A percentile compares a stretch with the other conserved stretches of the same genome.
These are phyloP conservation scores for Caranx melampygus DNA, from an alignment of 2,113 vertebrate species.

Conservation along the genomic window DNA sequence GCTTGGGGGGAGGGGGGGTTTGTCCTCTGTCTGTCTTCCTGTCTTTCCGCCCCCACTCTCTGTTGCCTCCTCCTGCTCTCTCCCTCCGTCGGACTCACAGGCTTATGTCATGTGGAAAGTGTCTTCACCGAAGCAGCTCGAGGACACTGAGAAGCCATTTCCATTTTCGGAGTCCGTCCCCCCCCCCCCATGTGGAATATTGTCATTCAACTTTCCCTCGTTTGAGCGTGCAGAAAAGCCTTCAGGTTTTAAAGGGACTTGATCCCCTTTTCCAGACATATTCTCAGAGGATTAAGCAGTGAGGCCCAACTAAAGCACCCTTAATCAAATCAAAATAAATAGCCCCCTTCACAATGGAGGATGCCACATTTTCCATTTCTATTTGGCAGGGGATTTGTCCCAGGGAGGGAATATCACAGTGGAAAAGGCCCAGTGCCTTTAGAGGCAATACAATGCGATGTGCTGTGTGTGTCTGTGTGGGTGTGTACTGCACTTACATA, in stretches of 20 bases:
- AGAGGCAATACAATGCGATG: slow-evolving; percentile 37
- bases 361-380: slow-evolving; percentile 76
- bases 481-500: slow-evolving; percentile 8
- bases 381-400: slow-evolving; percentile 78
- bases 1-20: slow-evolving; percentile 31
- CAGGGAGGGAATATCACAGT: slow-evolving; percentile 56
- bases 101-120: slow-evolving; percentile 77
- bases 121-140: slow-evolving; percentile 70
- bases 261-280: slow-evolving; percentile 86
- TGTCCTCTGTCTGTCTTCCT: slow-evolving; percentile 38
- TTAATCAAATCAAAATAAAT: slow-evolving; percentile 87
- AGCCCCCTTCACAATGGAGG: slow-evolving; percentile 76
- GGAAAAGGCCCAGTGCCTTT: slow-evolving; percentile 53
- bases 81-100: slow-evolving; percentile 56
- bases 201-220: slow-evolving; percentile 74
- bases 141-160: slow-evolving; percentile 77
- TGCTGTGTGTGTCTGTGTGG: slow-evolving; percentile 32
- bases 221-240: slow-evolving; percentile 76
- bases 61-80: slow-evolving; percentile 38
- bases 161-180: slow-evolving; percentile 73
- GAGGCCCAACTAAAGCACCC: slow-evolving; percentile 80
- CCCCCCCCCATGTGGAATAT: slow-evolving; percentile 56
- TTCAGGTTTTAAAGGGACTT: slow-evolving; percentile 83
- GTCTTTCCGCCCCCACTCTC: slow-evolving; percentile 40
- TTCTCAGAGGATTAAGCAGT: slow-evolving; percentile 83